Evolutionary conservation across 2,888 invertebrate species (phyloP).

Genomic region (Cosmopolites sordidus): DNA sequence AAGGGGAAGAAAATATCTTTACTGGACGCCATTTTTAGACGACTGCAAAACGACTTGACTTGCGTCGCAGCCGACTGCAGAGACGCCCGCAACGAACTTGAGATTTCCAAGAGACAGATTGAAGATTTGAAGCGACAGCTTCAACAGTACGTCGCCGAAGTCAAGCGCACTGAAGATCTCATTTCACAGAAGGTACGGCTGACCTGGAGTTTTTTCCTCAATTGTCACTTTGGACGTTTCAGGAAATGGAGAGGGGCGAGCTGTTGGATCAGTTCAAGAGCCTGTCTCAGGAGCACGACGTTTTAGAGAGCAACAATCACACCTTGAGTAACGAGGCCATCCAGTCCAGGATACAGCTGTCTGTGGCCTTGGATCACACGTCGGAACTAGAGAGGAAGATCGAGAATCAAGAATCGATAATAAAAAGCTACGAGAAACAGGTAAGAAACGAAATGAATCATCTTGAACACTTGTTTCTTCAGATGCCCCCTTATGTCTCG

Average conservation of each 20-base stretch:
- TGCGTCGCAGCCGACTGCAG: conserved; percentile 60
- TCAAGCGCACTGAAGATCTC: conserved; percentile 73
- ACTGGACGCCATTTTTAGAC: conserved; percentile 46
- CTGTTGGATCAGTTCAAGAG: conserved; percentile 77
- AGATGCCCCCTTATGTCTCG: too few relatives aligned
- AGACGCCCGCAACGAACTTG: conserved; percentile 62
- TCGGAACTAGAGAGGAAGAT: conserved; percentile 62
- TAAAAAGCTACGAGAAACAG: conserved; percentile 57
- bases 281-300: conserved; percentile 71
- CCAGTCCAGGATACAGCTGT: conserved; percentile 58
- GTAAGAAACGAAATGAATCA: too few relatives aligned
- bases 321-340: conserved; percentile 73
- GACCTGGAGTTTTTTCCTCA: too few relatives aligned
- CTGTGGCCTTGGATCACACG: conserved; percentile 57
- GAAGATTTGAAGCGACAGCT: conserved; percentile 70
- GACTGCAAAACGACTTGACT: conserved; percentile 69
- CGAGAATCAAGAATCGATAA: conserved; percentile 52
- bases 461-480: too few relatives aligned
- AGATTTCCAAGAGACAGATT: conserved; percentile 66
- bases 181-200: conserved; percentile 63
- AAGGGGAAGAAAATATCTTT: neutral
- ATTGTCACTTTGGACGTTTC: neutral
- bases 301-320: conserved; percentile 74
- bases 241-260: conserved; percentile 76
- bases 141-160: conserved; percentile 77